A percentile compares a stretch with the other conserved stretches of the same genome.
phyloP scores from a whole-genome alignment of 2,888 invertebrate species.

The Tricholauxania praeusta region DNA sequence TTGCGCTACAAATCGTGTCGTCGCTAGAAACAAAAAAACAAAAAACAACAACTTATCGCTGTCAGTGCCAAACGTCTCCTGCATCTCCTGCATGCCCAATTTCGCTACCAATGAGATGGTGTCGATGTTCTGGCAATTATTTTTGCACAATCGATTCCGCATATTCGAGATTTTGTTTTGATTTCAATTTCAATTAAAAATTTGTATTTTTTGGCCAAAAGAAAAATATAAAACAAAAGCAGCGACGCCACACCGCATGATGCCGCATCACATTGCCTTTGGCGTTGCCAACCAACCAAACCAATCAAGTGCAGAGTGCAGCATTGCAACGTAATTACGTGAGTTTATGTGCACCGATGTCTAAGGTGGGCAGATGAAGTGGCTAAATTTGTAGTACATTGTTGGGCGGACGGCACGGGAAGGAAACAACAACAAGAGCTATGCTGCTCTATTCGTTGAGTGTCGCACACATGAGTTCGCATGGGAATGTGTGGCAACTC shows the following conservation, averaged over 20 bases:
- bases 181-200: conserved; percentile 56
- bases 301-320: neutral
- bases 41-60: neutral
- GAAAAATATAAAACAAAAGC: neutral
- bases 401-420: neutral
- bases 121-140: conserved; percentile 60
- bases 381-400: neutral
- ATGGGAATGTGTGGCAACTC: conserved; percentile 18
- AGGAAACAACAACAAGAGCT: neutral
- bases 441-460: neutral
- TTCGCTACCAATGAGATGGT: conserved; percentile 35
- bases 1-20: too few species aligned
- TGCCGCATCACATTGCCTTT: neutral
- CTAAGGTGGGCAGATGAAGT: conserved; percentile 11
- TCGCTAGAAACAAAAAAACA: too few species aligned
- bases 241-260: neutral
- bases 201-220: conserved; percentile 1
- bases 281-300: neutral
- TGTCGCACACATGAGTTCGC: neutral
- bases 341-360: conserved; percentile 12
- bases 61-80: conserved; percentile 12
- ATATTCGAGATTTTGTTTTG: conserved; percentile 59
- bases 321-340: conserved; percentile 3
- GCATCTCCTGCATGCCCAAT: conserved; percentile 42
- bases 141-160: conserved; percentile 62